phyloP scores from a whole-genome alignment of 2,888 invertebrate genomes.

The Metacarcinus magister region DNA sequence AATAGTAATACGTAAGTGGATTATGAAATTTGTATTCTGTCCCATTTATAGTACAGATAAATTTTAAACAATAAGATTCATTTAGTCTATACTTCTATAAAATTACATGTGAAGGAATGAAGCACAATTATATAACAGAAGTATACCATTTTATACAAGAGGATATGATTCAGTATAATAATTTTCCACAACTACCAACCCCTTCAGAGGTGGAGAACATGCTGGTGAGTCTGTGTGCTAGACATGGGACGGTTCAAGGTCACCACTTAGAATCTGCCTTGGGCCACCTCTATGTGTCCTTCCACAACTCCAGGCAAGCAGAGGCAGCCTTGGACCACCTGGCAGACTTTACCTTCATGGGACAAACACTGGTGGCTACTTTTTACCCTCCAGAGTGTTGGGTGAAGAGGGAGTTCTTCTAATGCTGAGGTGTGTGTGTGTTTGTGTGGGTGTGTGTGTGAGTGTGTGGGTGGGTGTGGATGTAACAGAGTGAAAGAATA shows the following conservation, averaged over 20 bases:
- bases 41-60: no score
- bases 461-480: background rate
- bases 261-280: background rate
- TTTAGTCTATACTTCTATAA: no score
- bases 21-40: no score
- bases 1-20: no score
- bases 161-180: background rate
- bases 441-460: background rate
- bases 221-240: background rate
- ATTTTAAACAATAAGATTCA: no score
- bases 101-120: no score
- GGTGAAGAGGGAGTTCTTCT: conserved; percentile 14
- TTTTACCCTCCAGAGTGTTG: conserved; percentile 50
- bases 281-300: conserved; percentile 27
- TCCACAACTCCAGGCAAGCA: background rate
- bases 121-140: no score
- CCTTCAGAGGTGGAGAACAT: conserved; percentile 17
- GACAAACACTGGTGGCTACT: conserved; percentile 34
- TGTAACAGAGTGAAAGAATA: background rate
- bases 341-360: background rate
- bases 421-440: conserved; percentile 40
- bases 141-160: no score
- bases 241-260: background rate
- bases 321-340: conserved; percentile 12
- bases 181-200: background rate